Conservation (phyloP, 2,113 vertebrate species). For the Rhea americana region DNA sequence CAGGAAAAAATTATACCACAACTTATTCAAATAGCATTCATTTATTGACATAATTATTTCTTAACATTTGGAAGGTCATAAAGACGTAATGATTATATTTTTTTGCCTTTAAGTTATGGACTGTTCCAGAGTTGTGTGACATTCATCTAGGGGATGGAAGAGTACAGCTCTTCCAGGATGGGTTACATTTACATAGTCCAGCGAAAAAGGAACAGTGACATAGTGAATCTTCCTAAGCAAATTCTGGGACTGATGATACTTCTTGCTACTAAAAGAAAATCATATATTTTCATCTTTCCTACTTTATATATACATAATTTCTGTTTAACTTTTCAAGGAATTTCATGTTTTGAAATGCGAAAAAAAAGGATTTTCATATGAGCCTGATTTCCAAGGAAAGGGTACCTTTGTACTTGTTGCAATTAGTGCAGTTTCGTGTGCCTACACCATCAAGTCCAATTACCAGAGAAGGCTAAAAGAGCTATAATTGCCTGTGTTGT, state of each 20-base stretch:
- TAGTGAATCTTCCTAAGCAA: background rate
- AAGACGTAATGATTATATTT: background rate
- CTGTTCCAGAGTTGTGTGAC: background rate
- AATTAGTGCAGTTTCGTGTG: background rate
- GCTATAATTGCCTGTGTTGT: background rate
- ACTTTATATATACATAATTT: background rate
- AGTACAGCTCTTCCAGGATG: background rate
- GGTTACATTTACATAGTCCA: background rate
- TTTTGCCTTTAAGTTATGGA: background rate
- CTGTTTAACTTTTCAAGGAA: background rate
- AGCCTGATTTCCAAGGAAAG: background rate
- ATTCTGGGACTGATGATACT: background rate
- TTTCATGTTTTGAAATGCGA: background rate
- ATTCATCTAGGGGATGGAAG: background rate
- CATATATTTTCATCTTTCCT: background rate
- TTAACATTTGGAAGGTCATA: background rate
- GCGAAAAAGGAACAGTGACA: background rate
- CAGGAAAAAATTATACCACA: background rate
- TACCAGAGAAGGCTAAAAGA: background rate
- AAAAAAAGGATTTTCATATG: background rate
- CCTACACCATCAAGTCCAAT: background rate
- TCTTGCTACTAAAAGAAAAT: background rate
- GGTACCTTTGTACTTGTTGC: background rate
- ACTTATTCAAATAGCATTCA: background rate
- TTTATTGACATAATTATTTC: background rate